A percentile compares a stretch with the other conserved stretches of the same genome.
Conservation (phyloP, 2,888 invertebrate species). For the Pocota personata region DNA sequence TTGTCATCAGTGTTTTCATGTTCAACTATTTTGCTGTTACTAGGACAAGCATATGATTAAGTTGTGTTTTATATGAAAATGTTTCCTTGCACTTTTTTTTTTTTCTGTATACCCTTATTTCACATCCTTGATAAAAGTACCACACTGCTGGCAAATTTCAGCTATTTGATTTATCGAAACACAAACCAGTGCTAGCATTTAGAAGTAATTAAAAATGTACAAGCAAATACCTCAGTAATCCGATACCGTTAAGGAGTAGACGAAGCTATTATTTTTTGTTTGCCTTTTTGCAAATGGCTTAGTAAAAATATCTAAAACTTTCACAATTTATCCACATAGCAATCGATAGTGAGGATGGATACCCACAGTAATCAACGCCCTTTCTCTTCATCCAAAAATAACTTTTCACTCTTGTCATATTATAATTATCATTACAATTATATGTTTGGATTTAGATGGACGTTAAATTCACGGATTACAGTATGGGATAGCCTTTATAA, state of each 20-base stretch:
- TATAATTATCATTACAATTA: no score
- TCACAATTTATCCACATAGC: no score
- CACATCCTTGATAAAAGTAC: not conserved
- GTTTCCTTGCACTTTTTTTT: constrained; percentile 2
- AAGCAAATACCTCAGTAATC: not conserved
- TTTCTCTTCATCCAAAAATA: no score
- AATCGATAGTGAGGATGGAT: no score
- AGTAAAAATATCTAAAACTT: not conserved
- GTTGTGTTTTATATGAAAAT: constrained; percentile 4
- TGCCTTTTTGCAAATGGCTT: not conserved
- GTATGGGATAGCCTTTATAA: no score
- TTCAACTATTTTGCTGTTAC: constrained; percentile 24
- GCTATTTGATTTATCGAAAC: not conserved
- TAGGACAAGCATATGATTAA: constrained; percentile 47
- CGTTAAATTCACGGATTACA: no score
- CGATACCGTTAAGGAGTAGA: not conserved
- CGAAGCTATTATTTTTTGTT: no score
- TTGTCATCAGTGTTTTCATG: constrained; percentile 42
- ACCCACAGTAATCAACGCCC: no score
- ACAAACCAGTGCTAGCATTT: not conserved
- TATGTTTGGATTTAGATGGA: no score
- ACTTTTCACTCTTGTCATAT: no score
- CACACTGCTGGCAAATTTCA: no score
- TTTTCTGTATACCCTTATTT: not conserved
- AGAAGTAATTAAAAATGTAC: not conserved